A percentile compares a stretch with the other conserved stretches of the same genome.
phyloP scores from a whole-genome alignment of 2,797 vertebrate species.

The Tangara arthus region DNA sequence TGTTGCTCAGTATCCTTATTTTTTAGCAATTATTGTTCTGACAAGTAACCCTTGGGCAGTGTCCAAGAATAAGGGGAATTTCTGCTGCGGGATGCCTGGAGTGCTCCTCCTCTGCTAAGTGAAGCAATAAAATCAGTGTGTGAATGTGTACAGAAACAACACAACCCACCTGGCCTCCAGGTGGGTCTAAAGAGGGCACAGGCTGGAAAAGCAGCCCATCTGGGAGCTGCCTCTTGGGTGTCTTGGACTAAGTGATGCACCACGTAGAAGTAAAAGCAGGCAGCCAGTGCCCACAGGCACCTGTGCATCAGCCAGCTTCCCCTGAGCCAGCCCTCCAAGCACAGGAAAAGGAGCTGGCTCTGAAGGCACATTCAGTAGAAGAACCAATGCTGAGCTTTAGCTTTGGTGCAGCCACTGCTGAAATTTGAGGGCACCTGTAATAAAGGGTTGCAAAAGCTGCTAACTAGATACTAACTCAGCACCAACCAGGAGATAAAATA shows the following conservation, averaged over 20 bases:
- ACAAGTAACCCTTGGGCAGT: neutral
- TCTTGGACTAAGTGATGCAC: accelerated
- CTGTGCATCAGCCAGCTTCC: accelerated
- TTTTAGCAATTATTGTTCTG: slow-evolving; percentile 35
- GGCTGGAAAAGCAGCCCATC: neutral
- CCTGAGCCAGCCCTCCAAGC: neutral
- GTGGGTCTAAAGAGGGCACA: neutral
- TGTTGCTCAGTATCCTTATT: neutral
- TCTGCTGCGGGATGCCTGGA: neutral
- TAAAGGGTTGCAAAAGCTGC: neutral
- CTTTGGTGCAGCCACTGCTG: accelerated
- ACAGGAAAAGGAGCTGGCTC: neutral
- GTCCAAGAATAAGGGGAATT: slow-evolving; percentile 19
- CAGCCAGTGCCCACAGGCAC: neutral
- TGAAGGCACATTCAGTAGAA: neutral
- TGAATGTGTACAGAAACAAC: neutral
- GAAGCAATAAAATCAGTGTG: neutral
- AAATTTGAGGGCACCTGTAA: neutral
- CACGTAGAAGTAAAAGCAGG: accelerated
- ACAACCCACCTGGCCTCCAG: neutral
- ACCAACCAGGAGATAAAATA: neutral
- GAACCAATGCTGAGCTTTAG: neutral
- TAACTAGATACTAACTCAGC: neutral
- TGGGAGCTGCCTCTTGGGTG: neutral
- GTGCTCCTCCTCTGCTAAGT: neutral